These are phyloP conservation scores for Petroica traversi DNA, from an alignment of 2,113 vertebrate genomes.

Conservation along the genomic window DNA sequence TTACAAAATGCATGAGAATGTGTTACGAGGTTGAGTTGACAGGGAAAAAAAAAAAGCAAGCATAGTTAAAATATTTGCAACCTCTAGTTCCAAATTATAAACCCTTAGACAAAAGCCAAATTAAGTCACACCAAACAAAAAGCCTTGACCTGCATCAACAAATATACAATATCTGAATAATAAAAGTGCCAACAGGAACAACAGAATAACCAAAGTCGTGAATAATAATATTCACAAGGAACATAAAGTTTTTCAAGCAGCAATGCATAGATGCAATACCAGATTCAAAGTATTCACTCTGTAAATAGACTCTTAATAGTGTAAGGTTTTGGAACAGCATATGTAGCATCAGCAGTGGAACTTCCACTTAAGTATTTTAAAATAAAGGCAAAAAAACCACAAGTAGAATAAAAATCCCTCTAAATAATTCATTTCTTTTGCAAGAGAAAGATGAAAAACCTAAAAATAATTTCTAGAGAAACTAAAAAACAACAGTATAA, in stretches of 20 bases:
- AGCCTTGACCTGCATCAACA: background rate
- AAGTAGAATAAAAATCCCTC: fast-evolving
- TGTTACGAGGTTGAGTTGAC: background rate
- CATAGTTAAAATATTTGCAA: background rate
- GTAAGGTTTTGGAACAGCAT: background rate
- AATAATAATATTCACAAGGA: background rate
- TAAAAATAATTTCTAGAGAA: background rate
- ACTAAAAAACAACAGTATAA: background rate
- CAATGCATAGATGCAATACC: background rate
- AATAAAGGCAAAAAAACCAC: background rate
- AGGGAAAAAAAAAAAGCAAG: background rate
- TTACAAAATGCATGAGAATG: background rate
- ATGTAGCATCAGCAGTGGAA: background rate
- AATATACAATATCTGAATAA: background rate
- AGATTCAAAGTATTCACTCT: background rate
- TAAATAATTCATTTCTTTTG: background rate
- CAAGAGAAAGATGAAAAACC: background rate
- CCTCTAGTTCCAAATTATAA: background rate
- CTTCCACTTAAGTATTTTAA: background rate
- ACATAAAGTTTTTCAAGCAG: background rate
- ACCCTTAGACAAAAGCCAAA: background rate
- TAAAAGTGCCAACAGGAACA: background rate
- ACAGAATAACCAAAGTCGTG: background rate
- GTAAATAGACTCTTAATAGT: background rate
- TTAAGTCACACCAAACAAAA: background rate